A percentile compares a stretch with the other conserved stretches of the same genome.
Conservation (phyloP, 2,888 invertebrate genomes). For the Orthosia incerta region DNA sequence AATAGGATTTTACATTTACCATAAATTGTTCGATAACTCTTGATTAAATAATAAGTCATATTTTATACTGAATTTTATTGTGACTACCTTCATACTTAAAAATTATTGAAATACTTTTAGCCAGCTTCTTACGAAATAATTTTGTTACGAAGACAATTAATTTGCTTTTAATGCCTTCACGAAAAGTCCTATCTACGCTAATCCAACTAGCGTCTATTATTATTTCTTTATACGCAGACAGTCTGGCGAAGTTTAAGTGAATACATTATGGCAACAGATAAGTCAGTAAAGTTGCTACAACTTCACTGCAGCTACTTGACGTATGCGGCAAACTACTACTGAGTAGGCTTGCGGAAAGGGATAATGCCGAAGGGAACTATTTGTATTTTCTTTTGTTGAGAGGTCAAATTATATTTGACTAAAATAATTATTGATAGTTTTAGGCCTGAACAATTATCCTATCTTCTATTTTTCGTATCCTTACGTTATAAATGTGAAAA, state of each 20-base stretch:
- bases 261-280: constrained; percentile 49
- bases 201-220: constrained; percentile 4
- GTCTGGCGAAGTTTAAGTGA: constrained; percentile 39
- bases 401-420: neutral
- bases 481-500: no score
- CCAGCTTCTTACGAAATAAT: neutral
- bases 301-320: constrained; percentile 36
- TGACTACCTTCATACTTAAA: no score
- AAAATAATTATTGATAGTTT: no score
- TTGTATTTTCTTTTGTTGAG: neutral
- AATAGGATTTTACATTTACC: constrained; percentile 13
- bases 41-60: neutral
- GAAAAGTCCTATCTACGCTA: neutral
- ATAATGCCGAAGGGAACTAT: neutral
- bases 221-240: constrained; percentile 29
- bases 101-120: no score
- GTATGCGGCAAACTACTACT: constrained; percentile 25
- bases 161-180: neutral
- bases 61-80: neutral
- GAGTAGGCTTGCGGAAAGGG: neutral
- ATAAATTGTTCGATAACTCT: constrained; percentile 19
- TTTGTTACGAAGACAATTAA: neutral
- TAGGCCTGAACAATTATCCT: no score
- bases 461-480: no score
- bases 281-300: constrained; percentile 37